Evolutionary conservation across 2,888 invertebrate species (phyloP).

Genomic region (Rhorus exstirpatorius): DNA sequence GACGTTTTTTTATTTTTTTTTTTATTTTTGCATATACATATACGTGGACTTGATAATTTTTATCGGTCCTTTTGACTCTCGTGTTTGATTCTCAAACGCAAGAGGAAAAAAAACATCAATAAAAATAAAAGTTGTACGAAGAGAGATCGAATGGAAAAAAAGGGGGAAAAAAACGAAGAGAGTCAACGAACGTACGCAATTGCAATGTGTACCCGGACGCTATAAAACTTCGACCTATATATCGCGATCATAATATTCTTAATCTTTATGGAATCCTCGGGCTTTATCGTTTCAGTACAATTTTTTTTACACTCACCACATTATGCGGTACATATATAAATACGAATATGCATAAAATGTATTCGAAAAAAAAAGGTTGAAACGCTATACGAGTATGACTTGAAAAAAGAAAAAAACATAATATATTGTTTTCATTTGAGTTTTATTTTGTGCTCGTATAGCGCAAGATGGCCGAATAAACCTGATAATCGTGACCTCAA

Average conservation of each 20-base stretch:
- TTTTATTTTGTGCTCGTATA: slow-evolving; percentile 10
- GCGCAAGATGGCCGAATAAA: slow-evolving; percentile 5
- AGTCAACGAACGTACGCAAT: slow-evolving; percentile 3
- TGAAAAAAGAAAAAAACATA: no score
- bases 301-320: no score
- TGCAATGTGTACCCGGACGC: slow-evolving; percentile 40
- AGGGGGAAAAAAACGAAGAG: neutral
- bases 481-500: slow-evolving; percentile 44
- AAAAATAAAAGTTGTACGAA: neutral
- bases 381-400: no score
- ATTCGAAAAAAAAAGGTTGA: no score
- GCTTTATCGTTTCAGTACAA: slow-evolving; percentile 27
- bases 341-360: no score
- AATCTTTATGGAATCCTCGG: slow-evolving; percentile 30
- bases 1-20: neutral
- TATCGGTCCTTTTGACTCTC: neutral
- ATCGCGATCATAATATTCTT: slow-evolving; percentile 35
- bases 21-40: neutral
- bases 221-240: slow-evolving; percentile 48
- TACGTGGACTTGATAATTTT: neutral
- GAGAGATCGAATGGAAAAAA: neutral
- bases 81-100: slow-evolving; percentile 12
- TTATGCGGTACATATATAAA: no score
- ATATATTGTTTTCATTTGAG: neutral
- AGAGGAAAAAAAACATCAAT: neutral